These are phyloP conservation scores for Creontiades dilutus DNA, from an alignment of 2,888 invertebrate genomes.

Conservation along the genomic window DNA sequence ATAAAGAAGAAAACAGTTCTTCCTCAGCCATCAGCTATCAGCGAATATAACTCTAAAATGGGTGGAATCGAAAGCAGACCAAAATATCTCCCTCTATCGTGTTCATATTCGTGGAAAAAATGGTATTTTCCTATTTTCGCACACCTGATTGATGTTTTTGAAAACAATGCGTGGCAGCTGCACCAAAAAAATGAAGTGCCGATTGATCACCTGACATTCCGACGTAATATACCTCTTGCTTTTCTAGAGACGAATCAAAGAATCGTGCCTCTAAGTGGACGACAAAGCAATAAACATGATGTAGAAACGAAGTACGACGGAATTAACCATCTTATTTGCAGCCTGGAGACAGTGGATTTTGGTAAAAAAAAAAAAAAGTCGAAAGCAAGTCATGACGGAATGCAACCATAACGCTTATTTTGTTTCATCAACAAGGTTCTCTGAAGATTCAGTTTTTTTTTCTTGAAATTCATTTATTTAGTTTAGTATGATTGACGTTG, in stretches of 20 bases:
- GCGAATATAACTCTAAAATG: constrained; percentile 44
- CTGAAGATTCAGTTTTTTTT: not conserved
- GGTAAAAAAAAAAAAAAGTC: constrained; percentile 15
- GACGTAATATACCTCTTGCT: constrained; percentile 10
- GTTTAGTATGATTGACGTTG: not conserved
- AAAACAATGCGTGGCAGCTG: constrained; percentile 23
- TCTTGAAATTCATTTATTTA: not conserved
- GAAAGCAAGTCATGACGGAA: not conserved
- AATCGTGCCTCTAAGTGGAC: not conserved
- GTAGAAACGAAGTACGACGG: not conserved
- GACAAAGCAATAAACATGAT: not conserved
- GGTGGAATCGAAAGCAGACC: constrained; percentile 60
- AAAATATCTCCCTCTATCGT: constrained; percentile 74
- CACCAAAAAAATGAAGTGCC: constrained; percentile 19
- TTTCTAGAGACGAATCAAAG: not conserved
- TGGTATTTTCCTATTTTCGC: constrained; percentile 72
- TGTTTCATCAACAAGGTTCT: not conserved
- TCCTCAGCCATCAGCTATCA: not conserved
- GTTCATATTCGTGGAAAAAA: constrained; percentile 76
- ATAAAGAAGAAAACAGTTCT: constrained; percentile 24
- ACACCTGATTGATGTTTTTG: constrained; percentile 32
- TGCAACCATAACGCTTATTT: not conserved
- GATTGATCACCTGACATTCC: constrained; percentile 8
- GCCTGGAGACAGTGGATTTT: not conserved
- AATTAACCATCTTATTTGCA: not conserved